These are phyloP conservation scores for Sardinella longiceps DNA, from an alignment of 2,797 vertebrate genomes.

Conservation along the genomic window DNA sequence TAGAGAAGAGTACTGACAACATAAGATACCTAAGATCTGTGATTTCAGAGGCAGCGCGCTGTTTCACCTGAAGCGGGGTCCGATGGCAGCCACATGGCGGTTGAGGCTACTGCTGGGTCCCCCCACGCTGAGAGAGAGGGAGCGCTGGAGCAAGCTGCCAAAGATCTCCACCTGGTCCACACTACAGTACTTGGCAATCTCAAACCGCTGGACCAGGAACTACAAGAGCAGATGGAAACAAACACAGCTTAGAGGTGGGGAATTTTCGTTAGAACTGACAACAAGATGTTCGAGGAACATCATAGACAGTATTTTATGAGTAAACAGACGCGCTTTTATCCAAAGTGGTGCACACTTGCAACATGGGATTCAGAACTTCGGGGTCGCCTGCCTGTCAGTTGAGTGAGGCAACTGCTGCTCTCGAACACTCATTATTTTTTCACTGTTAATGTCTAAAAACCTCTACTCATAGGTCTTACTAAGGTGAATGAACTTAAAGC, in stretches of 20 bases:
- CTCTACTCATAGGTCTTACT: no score
- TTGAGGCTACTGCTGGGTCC: constrained; percentile 86
- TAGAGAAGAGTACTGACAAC: neutral
- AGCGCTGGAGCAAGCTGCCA: constrained; percentile 89
- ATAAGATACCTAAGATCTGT: neutral
- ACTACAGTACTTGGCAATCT: constrained; percentile 98
- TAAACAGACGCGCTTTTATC: no score
- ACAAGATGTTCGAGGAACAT: neutral
- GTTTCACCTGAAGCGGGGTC: constrained; percentile 90
- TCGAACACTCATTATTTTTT: no score
- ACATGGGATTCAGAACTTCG: no score
- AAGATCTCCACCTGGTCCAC: constrained; percentile 98
- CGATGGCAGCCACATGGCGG: constrained; percentile 93
- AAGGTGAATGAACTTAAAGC: no score
- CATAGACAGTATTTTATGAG: no score
- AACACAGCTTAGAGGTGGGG: neutral
- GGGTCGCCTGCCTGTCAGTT: no score
- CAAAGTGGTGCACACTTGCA: no score
- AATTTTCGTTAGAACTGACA: neutral
- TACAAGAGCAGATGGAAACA: constrained; percentile 53
- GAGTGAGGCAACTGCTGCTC: no score
- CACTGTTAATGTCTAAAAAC: no score
- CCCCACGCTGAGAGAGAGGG: constrained; percentile 90
- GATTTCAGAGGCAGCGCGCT: neutral
- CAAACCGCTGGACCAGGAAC: constrained; percentile 96